Conservation (phyloP, 2,888 invertebrate species). For the Hecatera dysodea region DNA sequence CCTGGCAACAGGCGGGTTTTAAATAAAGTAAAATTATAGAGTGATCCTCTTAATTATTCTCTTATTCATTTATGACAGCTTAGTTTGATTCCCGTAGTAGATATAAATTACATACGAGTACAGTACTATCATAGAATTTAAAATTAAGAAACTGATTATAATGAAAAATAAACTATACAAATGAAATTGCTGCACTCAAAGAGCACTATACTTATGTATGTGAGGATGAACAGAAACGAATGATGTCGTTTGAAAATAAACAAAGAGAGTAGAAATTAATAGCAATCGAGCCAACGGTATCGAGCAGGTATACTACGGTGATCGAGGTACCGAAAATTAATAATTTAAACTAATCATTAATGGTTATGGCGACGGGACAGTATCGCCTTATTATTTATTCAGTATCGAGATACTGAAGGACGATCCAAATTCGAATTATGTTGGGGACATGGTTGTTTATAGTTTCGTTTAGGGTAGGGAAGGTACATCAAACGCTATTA, state of each 20-base stretch:
- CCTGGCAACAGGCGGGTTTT: too few relatives aligned
- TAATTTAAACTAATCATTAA: slow-evolving; percentile 54
- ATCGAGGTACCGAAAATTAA: slow-evolving; percentile 33
- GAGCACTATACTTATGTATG: neutral
- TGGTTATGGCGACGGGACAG: slow-evolving; percentile 43
- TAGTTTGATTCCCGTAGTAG: neutral
- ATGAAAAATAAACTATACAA: too few relatives aligned
- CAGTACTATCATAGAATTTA: too few relatives aligned
- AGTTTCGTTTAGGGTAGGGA: neutral
- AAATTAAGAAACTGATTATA: too few relatives aligned
- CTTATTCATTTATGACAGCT: too few relatives aligned
- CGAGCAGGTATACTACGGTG: slow-evolving; percentile 7
- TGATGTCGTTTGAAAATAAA: slow-evolving; percentile 1
- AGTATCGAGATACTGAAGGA: slow-evolving; percentile 32
- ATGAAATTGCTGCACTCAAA: too few relatives aligned
- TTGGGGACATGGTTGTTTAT: slow-evolving; percentile 15
- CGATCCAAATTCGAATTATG: slow-evolving; percentile 7
- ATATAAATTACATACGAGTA: too few relatives aligned
- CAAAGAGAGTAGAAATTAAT: slow-evolving; percentile 9
- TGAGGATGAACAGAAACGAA: neutral
- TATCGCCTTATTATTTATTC: slow-evolving; percentile 54
- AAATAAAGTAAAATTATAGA: neutral
- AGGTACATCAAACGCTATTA: neutral
- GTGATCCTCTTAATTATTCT: too few relatives aligned
- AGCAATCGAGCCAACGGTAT: slow-evolving; percentile 24